Conservation (phyloP, 2,888 invertebrate species). For the Luperina nickerlii region DNA sequence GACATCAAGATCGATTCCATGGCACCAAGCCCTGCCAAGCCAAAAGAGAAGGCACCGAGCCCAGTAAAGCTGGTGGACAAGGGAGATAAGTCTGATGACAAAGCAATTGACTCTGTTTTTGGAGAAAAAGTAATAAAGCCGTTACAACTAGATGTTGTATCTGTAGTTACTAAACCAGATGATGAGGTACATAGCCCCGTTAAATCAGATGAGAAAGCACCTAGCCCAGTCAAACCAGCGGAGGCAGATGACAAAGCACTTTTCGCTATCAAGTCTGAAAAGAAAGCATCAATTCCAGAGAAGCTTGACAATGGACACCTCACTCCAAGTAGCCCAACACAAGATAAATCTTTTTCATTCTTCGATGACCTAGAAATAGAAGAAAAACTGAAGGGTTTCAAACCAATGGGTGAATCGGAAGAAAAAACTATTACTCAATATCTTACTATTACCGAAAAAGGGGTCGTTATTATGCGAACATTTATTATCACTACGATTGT, state of each 20-base stretch:
- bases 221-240: slow-evolving; percentile 11
- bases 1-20: slow-evolving; percentile 30
- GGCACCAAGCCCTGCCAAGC: background rate
- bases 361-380: slow-evolving; percentile 42
- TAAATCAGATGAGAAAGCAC: slow-evolving; percentile 6
- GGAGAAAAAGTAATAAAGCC: slow-evolving; percentile 36
- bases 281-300: background rate
- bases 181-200: background rate
- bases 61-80: slow-evolving; percentile 19
- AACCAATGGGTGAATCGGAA: slow-evolving; percentile 51
- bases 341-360: slow-evolving; percentile 48
- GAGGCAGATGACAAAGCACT: slow-evolving; percentile 15
- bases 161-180: slow-evolving; percentile 8
- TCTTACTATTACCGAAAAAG: slow-evolving; percentile 48
- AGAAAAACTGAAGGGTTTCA: slow-evolving; percentile 49
- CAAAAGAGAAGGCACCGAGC: slow-evolving; percentile 35
- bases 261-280: background rate
- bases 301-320: slow-evolving; percentile 37
- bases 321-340: slow-evolving; percentile 28
- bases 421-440: slow-evolving; percentile 47
- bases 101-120: slow-evolving; percentile 25
- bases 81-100: slow-evolving; percentile 19
- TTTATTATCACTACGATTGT: slow-evolving; percentile 51
- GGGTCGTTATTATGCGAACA: slow-evolving; percentile 45
- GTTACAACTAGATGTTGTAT: slow-evolving; percentile 20